A percentile compares a stretch with the other conserved stretches of the same genome.
Conservation (phyloP, 2,797 vertebrate genomes). For the Falco rusticolus region DNA sequence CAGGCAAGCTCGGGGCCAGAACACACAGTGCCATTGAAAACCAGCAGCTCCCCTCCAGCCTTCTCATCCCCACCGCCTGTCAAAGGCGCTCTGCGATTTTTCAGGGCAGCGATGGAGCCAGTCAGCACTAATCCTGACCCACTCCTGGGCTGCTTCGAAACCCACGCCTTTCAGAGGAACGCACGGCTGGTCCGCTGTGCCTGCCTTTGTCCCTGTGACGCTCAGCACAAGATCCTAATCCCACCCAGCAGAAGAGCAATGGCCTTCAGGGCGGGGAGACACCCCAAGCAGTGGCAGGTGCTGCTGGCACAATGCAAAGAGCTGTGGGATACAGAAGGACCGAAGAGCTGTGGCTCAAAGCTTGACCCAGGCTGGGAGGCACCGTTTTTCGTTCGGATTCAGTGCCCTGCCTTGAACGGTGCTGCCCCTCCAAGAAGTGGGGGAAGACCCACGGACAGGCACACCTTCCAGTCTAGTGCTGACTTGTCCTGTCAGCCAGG, state of each 20-base stretch:
- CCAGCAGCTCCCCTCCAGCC: not conserved
- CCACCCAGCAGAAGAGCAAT: not conserved
- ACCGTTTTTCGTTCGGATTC: not conserved
- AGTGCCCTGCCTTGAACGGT: not conserved
- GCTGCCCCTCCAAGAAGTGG: not conserved
- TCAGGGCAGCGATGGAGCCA: not conserved
- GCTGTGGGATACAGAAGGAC: rapidly evolving
- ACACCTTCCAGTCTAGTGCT: too few relatives aligned
- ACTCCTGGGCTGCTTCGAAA: not conserved
- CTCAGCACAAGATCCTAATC: not conserved
- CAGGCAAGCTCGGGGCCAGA: not conserved
- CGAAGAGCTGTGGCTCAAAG: not conserved
- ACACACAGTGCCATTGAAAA: not conserved
- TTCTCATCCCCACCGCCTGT: not conserved
- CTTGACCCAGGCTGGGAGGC: too few relatives aligned
- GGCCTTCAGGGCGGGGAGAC: not conserved
- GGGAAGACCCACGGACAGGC: not conserved
- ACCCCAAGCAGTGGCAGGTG: not conserved
- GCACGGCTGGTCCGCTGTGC: not conserved
- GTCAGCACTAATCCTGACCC: not conserved
- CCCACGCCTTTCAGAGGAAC: not conserved
- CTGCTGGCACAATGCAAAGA: not conserved
- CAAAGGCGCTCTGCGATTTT: not conserved
- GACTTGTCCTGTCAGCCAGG: not conserved
- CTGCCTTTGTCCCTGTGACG: rapidly evolving